These are phyloP conservation scores for Temnothorax ravouxi DNA, from an alignment of 2,888 invertebrate species.

Conservation along the genomic window DNA sequence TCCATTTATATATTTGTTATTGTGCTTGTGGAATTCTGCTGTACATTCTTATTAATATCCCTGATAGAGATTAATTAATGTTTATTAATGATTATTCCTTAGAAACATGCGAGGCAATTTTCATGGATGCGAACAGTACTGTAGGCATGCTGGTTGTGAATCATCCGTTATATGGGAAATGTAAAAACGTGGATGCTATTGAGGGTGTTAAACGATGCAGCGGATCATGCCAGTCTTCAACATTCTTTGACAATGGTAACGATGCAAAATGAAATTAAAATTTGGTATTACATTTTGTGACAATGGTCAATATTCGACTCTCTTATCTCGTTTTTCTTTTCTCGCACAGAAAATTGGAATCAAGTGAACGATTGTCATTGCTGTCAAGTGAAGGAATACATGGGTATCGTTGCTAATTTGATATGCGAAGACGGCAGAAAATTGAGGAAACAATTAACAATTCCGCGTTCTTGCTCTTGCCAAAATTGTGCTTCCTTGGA, in stretches of 20 bases:
- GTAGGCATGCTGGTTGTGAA: constrained; percentile 88
- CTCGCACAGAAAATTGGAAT: constrained; percentile 76
- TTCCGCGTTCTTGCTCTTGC: constrained; percentile 85
- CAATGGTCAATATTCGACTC: background rate
- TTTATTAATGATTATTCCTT: background rate
- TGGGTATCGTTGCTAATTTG: constrained; percentile 85
- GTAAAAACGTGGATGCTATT: constrained; percentile 89
- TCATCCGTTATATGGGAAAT: constrained; percentile 88
- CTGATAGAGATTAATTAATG: background rate
- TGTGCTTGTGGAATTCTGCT: background rate
- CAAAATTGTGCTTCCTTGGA: constrained; percentile 74
- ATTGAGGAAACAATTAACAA: constrained; percentile 78
- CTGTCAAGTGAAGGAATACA: constrained; percentile 81
- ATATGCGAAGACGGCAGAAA: constrained; percentile 86
- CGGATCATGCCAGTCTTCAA: constrained; percentile 91
- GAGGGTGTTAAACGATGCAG: constrained; percentile 90
- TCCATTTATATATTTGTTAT: background rate
- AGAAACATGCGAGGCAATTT: constrained; percentile 87
- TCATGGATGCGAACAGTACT: constrained; percentile 87
- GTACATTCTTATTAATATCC: background rate
- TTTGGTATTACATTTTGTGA: background rate
- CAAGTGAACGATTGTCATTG: constrained; percentile 83
- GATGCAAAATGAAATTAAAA: constrained; percentile 58
- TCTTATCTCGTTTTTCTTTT: background rate
- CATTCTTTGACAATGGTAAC: constrained; percentile 90